Evolutionary conservation across 1,140 invertebrate genomes (phyloP), one percentile per base, ranked within the genome.

Genomic region (Tetraneura akinire): DNA sequence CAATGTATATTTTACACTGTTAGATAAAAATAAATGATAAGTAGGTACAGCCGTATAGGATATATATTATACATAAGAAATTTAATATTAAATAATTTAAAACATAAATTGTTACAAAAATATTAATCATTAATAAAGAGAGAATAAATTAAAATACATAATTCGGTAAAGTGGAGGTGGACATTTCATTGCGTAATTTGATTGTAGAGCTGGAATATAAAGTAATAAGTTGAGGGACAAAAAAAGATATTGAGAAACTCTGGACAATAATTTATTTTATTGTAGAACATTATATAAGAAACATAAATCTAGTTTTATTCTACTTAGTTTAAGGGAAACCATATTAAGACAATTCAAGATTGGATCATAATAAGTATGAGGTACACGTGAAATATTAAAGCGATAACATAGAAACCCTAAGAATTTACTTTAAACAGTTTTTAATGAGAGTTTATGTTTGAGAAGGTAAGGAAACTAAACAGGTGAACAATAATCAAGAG

Each of bases 201-300:
- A 5, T 57, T 16, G 53, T 26, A 1, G 53, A 21, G 8, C 21
- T 1, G 23, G 21, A 13, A 26, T 1, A 16, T 60, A 60, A 26
- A n/a, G n/a, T n/a, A n/a, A n/a, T n/a, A n/a, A n/a, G n/a, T n/a
- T n/a, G n/a, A n/a, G n/a, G n/a, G n/a, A n/a, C n/a, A n/a, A n/a
- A n/a, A n/a, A n/a, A n/a, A n/a, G n/a, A n/a, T n/a, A n/a, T n/a
- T 60, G 10, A 60, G 57, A 14, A 60, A 60, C 26, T 60, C 57
- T 4, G 21, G 13, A 60, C 57, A 60, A 60, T 60, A 21, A 26
- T n/a, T n/a, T n/a, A 26, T 60, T 3, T 60, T 60, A 26, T 60
- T 60, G 16, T 60, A 60, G 2, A 26, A 23, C 23, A 26, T 60
- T 60, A 16, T 60, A 60, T 16, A 26, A 26, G 26, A 60, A 60